phyloP scores from a whole-genome alignment of 1,140 invertebrate species.

The Ceratina australensis region DNA sequence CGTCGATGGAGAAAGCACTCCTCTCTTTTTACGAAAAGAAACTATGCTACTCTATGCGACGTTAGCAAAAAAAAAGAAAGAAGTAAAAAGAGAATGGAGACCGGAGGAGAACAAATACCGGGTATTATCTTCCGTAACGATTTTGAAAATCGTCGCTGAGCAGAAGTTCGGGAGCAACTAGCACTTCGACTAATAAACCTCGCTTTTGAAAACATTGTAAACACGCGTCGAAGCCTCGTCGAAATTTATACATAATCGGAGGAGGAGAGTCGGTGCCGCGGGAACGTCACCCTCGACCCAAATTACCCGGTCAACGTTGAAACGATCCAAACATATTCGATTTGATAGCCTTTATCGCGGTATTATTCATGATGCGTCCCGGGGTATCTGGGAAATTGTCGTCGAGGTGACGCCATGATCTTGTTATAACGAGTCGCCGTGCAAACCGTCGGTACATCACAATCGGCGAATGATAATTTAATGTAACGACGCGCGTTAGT shows the following conservation, averaged over 20 bases:
- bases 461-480: constrained; percentile 66
- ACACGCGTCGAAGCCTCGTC: neutral
- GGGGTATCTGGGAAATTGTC: constrained; percentile 46
- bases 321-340: constrained; percentile 28
- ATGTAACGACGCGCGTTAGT: constrained; percentile 67
- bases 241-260: neutral
- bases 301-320: constrained; percentile 27
- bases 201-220: no score
- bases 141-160: neutral
- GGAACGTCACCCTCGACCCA: neutral
- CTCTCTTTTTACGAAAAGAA: constrained; percentile 19
- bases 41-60: constrained; percentile 2
- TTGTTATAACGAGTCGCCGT: constrained; percentile 64
- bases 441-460: constrained; percentile 62
- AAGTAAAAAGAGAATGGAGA: neutral
- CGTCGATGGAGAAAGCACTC: constrained; percentile 34
- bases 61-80: neutral
- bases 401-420: constrained; percentile 65
- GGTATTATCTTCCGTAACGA: neutral
- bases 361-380: constrained; percentile 36
- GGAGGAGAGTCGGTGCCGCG: no score
- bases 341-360: constrained; percentile 23
- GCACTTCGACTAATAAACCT: no score
- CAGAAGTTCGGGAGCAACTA: neutral
- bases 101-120: neutral